Evolutionary conservation across 2,113 vertebrate genomes (phyloP).

Genomic region (Uropsilus gracilis): DNA sequence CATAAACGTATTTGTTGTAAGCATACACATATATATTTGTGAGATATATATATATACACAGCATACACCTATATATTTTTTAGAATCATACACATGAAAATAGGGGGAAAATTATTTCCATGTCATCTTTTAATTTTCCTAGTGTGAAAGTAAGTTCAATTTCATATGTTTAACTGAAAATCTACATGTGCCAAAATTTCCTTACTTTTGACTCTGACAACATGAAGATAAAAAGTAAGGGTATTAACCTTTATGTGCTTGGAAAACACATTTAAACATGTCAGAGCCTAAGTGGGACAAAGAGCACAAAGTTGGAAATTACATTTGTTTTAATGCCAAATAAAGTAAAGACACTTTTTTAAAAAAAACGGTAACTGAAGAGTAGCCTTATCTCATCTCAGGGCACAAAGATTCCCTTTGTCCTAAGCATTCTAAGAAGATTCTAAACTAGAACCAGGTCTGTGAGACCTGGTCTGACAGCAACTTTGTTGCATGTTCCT

Average conservation of each 20-base stretch:
- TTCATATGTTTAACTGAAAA: conserved; percentile 10
- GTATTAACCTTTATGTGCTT: neutral
- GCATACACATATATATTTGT: no score
- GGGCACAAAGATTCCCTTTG: neutral
- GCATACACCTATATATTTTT: neutral
- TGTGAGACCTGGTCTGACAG: neutral
- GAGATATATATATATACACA: neutral
- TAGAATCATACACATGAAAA: neutral
- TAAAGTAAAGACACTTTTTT: neutral
- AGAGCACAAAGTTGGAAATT: neutral
- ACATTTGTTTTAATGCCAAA: neutral
- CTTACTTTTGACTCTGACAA: conserved; percentile 1
- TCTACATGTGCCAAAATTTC: neutral
- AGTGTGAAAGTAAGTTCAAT: neutral
- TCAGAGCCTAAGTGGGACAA: neutral
- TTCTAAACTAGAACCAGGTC: neutral
- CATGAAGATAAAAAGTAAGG: neutral
- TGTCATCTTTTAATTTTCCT: neutral
- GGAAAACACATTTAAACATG: neutral
- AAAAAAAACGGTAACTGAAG: neutral
- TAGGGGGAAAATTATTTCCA: neutral
- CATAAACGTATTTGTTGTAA: neutral
- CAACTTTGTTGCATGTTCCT: neutral
- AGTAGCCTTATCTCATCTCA: neutral
- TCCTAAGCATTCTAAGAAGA: neutral